Evolutionary conservation across 1,140 invertebrate species (phyloP).

Genomic region (Drosophila dunni): DNA sequence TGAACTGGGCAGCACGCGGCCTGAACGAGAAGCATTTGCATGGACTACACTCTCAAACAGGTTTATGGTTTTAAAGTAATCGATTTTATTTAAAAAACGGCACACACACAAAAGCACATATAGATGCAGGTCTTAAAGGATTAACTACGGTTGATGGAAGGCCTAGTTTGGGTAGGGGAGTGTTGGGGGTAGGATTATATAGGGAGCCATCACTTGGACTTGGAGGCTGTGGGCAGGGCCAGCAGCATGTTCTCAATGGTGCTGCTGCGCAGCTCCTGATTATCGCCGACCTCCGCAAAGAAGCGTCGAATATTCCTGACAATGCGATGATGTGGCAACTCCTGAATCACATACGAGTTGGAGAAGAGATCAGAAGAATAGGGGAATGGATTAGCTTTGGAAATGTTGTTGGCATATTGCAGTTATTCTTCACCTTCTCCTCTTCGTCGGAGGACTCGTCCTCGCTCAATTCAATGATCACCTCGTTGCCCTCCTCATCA

Average conservation of each 20-base stretch:
- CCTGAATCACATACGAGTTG: constrained; percentile 43
- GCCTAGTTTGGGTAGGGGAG: not conserved
- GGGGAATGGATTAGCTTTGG: constrained; percentile 35
- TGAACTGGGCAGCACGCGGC: constrained; percentile 58
- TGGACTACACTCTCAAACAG: not conserved
- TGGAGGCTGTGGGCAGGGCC: constrained; percentile 77
- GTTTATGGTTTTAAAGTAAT: constrained; percentile 16
- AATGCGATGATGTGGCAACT: constrained; percentile 84
- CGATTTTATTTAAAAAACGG: constrained; percentile 47
- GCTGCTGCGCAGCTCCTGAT: constrained; percentile 73
- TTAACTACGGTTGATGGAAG: constrained; percentile 6
- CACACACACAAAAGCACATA: constrained; percentile 31
- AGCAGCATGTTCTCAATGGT: constrained; percentile 84
- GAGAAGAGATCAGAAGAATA: constrained; percentile 23
- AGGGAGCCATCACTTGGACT: constrained; percentile 57
- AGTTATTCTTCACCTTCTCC: constrained; percentile 68
- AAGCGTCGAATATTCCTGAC: constrained; percentile 82
- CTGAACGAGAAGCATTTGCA: constrained; percentile 34
- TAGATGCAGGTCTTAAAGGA: constrained; percentile 13
- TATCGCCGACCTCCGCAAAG: constrained; percentile 82
- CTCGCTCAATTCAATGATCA: constrained; percentile 83
- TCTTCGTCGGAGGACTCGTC: constrained; percentile 84
- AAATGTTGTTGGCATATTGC: constrained; percentile 45
- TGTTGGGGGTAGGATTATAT: not conserved
- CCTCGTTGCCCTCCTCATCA: constrained; percentile 83